These are phyloP conservation scores for Tipula unca DNA, from an alignment of 2,888 invertebrate species.

Conservation along the genomic window DNA sequence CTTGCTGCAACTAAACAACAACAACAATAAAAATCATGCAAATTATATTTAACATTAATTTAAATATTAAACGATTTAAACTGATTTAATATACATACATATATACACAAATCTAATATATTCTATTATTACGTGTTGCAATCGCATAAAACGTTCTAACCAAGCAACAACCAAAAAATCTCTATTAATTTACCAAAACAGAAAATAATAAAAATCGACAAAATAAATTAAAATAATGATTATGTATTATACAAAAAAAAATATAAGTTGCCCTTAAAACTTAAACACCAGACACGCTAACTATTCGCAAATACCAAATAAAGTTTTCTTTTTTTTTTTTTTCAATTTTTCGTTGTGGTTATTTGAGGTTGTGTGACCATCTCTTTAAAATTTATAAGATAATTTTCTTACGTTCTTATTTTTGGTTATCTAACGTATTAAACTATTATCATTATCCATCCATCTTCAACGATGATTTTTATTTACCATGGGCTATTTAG, in stretches of 20 bases:
- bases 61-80: neutral
- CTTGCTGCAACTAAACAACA: neutral
- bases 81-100: neutral
- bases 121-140: neutral
- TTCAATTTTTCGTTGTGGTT: neutral
- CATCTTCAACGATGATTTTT: neutral
- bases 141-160: neutral
- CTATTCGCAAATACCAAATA: neutral
- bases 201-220: neutral
- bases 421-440: neutral
- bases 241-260: neutral
- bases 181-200: neutral
- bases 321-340: neutral
- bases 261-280: neutral
- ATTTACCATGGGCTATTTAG: neutral
- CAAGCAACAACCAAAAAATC: neutral
- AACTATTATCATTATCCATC: neutral
- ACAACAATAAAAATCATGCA: neutral
- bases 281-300: conserved; percentile 8
- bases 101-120: neutral
- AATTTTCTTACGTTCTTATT: neutral
- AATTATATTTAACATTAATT: neutral
- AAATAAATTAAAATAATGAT: conserved; percentile 14
- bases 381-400: neutral
- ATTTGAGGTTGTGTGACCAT: neutral